Evolutionary conservation across 2,888 invertebrate species (phyloP), one percentile per base, ranked within the genome.

Genomic region (Clusia tigrina): DNA sequence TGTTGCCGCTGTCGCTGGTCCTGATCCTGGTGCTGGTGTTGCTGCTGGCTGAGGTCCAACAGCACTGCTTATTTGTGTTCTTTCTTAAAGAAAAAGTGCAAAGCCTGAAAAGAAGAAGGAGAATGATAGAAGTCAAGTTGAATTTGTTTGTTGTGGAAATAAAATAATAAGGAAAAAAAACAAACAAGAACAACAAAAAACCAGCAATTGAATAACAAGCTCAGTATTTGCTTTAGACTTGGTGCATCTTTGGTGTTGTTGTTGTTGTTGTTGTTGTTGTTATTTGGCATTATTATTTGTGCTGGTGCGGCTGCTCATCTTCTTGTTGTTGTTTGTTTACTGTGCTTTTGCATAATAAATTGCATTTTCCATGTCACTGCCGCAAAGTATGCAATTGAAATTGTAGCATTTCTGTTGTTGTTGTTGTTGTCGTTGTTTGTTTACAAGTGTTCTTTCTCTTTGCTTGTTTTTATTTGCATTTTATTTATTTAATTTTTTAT

Each of bases 121-220:
- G 5, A 48, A 20, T 48, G 48, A 48, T 48, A 2, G 9, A 67
- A 76, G 73, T 73, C 69, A 70, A 63, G 72, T 69, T 64, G 73
- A 74, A 75, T 74, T 73, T 74, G 74, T 77, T 70, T 68, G 73
- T 77, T 76, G 76, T 77, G 76, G 76, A 42, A 71, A 63, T 71
- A 66, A 76, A 74, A 74, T 74, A 77, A 77, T n/a, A n/a, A n/a
- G n/a, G n/a, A 32, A 9, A 32, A 5, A 32, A 32, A 32, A 32
- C 32, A 12, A 32, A 12, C 5, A 9, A 15, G 42, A 74, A 74
- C 77, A 77, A 74, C 77, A 12, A 32, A 9, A 15, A 17, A 74
- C 77, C 77, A 77, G 77, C 77, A 77, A 77, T 74, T 74, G 77
- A 74, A 74, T 74, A 77, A 77, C 74, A 73, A 71, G 65, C 77